Base-by-base conservation (phyloP, 2,888 invertebrate species). In the Ischnura elegans region DNA sequence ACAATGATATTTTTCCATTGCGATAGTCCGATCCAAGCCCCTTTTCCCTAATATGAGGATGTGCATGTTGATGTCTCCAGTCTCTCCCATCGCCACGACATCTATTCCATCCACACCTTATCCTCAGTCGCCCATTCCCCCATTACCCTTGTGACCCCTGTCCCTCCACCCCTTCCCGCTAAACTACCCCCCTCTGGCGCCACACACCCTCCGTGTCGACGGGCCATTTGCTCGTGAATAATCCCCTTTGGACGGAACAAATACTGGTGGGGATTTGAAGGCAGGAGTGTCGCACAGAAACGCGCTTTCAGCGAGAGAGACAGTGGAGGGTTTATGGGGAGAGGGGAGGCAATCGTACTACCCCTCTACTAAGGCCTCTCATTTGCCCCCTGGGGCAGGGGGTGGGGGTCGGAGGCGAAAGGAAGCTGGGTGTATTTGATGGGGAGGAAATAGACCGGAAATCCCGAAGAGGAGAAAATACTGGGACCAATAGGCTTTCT, bases 141-240 rank as follows among this genome's bases (percentile, higher is more conserved):
- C 21, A 61, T 61, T 61, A 13, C 76, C 76, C 76, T n/a, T 5
- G 76, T 36, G 36, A 76, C 36, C 76, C 36, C 21, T 61, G 21
- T 21, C 25, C 61, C 61, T 61, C 21, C 8, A 6, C 2, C 25
- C 25, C 61, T 61, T 1, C 36, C 76, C 61, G 21, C 61, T 1
- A 51, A 51, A 25, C 61, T 25, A 10, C 47, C 47, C 76, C n/a
- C 76, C 66, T 36, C 76, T 25, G 5, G 13, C 76, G 29, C 76
- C 29, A 5, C 10, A n/a, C 76, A 10, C 66, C 76, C 76, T 36
- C 25, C 76, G 76, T 76, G 76, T 36, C 76, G 76, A 76, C 76
- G 76, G 76, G 76, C 76, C 76, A 76, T 76, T 76, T 76, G 76
- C 76, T 76, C 76, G 76, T 76, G 76, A 76, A 76, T 76, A 76